Conservation (phyloP, 2,113 vertebrate genomes). For the Colistium nudipinnis region DNA sequence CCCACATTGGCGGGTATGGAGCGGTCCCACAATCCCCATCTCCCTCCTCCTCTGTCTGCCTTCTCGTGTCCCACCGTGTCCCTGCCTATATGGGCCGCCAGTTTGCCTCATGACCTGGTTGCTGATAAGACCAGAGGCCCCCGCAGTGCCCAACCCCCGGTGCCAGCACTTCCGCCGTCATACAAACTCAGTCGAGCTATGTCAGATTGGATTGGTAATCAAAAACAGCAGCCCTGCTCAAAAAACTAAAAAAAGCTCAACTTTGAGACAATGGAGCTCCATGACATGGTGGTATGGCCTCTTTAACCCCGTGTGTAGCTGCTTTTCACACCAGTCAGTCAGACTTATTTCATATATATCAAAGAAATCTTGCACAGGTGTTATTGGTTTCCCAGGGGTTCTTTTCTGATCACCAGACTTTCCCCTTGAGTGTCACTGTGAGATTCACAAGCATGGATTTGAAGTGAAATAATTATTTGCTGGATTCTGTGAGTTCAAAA, state of each 20-base stretch:
- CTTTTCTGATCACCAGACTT: background rate
- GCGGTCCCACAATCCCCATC: slow-evolving; percentile 56
- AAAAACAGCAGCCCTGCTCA: slow-evolving; percentile 63
- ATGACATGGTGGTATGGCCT: slow-evolving; percentile 9
- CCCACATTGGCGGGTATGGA: slow-evolving; percentile 46
- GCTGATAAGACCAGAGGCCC: slow-evolving; percentile 77
- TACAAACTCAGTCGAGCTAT: slow-evolving; percentile 57
- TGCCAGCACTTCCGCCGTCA: slow-evolving; percentile 73
- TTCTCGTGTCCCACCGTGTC: slow-evolving; percentile 50
- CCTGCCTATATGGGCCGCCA: slow-evolving; percentile 55
- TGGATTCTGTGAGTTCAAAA: too few relatives aligned
- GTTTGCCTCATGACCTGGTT: slow-evolving; percentile 67
- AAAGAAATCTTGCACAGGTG: background rate
- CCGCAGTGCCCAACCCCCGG: slow-evolving; percentile 59
- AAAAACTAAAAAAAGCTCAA: slow-evolving; percentile 38
- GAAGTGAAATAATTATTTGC: background rate
- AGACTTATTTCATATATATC: background rate
- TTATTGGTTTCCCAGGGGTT: background rate
- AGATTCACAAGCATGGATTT: background rate
- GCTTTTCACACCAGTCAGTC: slow-evolving; percentile 14
- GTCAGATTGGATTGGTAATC: slow-evolving; percentile 67
- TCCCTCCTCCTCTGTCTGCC: slow-evolving; percentile 45
- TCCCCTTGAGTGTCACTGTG: background rate
- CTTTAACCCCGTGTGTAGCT: slow-evolving; percentile 20
- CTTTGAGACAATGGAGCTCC: slow-evolving; percentile 59